These are phyloP conservation scores for Formica exsecta DNA, from an alignment of 1,140 invertebrate genomes.

Conservation along the genomic window DNA sequence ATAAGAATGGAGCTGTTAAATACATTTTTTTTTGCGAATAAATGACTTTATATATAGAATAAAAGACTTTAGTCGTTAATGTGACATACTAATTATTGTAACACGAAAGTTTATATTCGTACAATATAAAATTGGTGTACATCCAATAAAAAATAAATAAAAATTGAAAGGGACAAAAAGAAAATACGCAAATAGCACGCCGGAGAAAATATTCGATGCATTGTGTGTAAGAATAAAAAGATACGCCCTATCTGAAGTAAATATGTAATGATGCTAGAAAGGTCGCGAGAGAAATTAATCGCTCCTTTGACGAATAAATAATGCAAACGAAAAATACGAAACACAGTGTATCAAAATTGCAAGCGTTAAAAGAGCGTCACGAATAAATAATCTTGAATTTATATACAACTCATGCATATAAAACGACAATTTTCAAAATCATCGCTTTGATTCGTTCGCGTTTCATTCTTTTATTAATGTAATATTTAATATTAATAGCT, in stretches of 20 bases:
- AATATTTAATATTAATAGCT: neutral
- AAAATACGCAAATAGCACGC: slow-evolving; percentile 37
- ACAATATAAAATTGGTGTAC: neutral
- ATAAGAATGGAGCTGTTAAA: neutral
- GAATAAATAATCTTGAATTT: neutral
- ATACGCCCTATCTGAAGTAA: neutral
- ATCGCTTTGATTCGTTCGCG: too few relatives aligned
- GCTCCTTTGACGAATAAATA: slow-evolving; percentile 33
- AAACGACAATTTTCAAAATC: neutral
- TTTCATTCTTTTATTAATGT: neutral
- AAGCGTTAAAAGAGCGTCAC: neutral
- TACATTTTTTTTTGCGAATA: neutral
- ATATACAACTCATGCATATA: neutral
- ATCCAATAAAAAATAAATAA: slow-evolving; percentile 25
- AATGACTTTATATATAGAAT: too few relatives aligned
- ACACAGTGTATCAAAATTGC: slow-evolving; percentile 44
- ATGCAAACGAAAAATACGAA: neutral
- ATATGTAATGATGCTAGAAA: slow-evolving; percentile 37
- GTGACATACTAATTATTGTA: slow-evolving; percentile 35
- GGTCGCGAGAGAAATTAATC: slow-evolving; percentile 43
- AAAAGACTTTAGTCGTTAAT: slow-evolving; percentile 8
- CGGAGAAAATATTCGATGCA: neutral
- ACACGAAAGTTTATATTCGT: slow-evolving; percentile 5
- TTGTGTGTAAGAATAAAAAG: neutral
- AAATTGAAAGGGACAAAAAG: neutral